Evolutionary conservation across 2,113 vertebrate species (phyloP).

Genomic region (Corydoras sp.): DNA sequence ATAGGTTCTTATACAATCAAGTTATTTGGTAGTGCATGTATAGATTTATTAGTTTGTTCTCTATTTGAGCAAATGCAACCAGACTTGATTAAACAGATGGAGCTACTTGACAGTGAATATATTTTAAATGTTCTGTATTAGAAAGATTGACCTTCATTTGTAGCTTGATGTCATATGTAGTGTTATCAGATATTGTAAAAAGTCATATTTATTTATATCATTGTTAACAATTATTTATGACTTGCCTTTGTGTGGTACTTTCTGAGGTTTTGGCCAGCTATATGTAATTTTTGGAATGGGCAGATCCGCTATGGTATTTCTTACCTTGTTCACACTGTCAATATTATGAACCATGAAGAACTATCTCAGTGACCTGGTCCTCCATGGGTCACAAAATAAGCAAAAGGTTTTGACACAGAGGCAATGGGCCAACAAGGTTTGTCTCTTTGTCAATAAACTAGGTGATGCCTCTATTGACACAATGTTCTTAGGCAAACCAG

Average conservation of each 20-base stretch:
- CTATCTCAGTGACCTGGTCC: conserved; percentile 58
- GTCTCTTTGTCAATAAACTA: conserved; percentile 48
- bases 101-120: no score
- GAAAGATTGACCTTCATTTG: no score
- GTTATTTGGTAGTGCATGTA: conserved; percentile 69
- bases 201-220: no score
- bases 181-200: no score
- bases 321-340: conserved; percentile 8
- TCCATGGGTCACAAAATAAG: conserved; percentile 62
- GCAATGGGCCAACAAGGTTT: conserved; percentile 44
- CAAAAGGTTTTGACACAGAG: conserved; percentile 55
- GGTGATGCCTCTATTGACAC: conserved; percentile 48
- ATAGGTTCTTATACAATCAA: conserved; percentile 60
- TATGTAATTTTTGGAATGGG: not conserved
- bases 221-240: no score
- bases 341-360: conserved; percentile 50
- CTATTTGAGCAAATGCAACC: conserved; percentile 45
- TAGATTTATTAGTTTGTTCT: conserved; percentile 56
- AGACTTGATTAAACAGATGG: no score
- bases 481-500: conserved; percentile 5
- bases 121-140: no score
- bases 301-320: not conserved
- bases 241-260: no score
- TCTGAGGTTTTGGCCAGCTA: not conserved
- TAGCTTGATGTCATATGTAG: no score